phyloP scores from a whole-genome alignment of 2,797 vertebrate species.

The Coreius guichenoti region DNA sequence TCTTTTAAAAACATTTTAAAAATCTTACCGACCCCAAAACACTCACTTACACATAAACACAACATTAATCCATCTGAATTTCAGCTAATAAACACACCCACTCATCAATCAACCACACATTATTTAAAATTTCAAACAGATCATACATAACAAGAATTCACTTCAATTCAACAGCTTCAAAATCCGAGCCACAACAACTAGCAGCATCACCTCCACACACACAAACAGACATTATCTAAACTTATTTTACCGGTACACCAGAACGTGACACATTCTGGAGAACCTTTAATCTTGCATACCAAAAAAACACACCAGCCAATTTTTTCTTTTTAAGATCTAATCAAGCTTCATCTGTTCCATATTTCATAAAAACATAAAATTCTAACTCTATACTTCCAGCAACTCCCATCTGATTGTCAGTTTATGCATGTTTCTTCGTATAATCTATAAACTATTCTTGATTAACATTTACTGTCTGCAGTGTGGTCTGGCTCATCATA shows the following conservation, averaged over 20 bases:
- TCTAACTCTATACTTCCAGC: not conserved
- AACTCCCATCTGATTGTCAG: not conserved
- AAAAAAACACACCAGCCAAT: not conserved
- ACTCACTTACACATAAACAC: constrained; percentile 8
- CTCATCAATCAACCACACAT: not conserved
- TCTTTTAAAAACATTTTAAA: not conserved
- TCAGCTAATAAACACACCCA: not conserved
- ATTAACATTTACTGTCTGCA: constrained; percentile 36
- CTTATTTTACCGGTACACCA: not conserved
- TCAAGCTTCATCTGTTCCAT: not conserved
- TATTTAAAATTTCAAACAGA: constrained; percentile 21
- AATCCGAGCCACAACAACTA: constrained; percentile 1
- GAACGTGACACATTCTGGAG: constrained; percentile 1
- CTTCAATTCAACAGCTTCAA: not conserved
- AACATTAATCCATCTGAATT: not conserved
- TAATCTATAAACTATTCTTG: not conserved
- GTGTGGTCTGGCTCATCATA: constrained; percentile 37
- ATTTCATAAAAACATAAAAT: not conserved
- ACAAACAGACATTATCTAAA: constrained; percentile 41
- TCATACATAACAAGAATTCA: constrained; percentile 4
- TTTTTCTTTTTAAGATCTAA: constrained; percentile 3
- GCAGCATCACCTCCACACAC: constrained; percentile 19
- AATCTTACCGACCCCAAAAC: not conserved
- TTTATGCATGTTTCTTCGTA: not conserved
- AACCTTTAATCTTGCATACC: not conserved